Evolutionary conservation across 2,888 invertebrate species (phyloP), one percentile per base, ranked within the genome.

Genomic region (Trypoxylon attenuatum): DNA sequence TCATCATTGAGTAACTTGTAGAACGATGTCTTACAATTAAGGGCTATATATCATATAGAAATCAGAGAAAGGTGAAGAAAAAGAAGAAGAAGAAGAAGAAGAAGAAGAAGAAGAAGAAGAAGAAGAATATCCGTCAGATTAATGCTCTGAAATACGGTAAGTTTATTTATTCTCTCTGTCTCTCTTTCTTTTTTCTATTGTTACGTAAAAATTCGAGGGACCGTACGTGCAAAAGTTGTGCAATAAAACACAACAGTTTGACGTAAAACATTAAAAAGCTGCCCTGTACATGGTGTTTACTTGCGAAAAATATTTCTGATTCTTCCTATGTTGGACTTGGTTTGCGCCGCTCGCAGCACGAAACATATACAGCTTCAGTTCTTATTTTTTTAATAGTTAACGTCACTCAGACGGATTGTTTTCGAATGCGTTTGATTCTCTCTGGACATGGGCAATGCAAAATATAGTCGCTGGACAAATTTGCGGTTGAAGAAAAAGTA

Each of bases 121-220:
- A n/a, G n/a, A n/a, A n/a, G n/a, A n/a, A n/a, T n/a, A n/a, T n/a
- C n/a, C n/a, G n/a, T n/a, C n/a, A n/a, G n/a, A n/a, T n/a, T n/a
- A n/a, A n/a, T n/a, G n/a, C 19, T 21, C 21, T 8, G 13, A 8
- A 6, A n/a, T 43, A 43, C 10, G 10, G 22, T 43, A 19, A 43
- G 22, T 38, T 38, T 38, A n/a, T 43, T 43, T 43, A 43, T 43
- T 43, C 10, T n/a, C n/a, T n/a, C n/a, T n/a, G n/a, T n/a, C n/a
- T n/a, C n/a, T n/a, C n/a, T n/a, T n/a, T n/a, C n/a, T n/a, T n/a
- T 21, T 43, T 21, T 21, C 21, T n/a, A 43, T n/a, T 43, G 18
- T 43, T 43, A 21, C 2, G 43, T 43, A 43, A 21, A 43, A 43
- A 43, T 43, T 43, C 10, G 21, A 43, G 21, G 22, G 22, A 22